Percentiles rank a stretch among this genome's conserved stretches.
phyloP scores from a whole-genome alignment of 1,140 invertebrate species.

The Bacillus rossius region DNA sequence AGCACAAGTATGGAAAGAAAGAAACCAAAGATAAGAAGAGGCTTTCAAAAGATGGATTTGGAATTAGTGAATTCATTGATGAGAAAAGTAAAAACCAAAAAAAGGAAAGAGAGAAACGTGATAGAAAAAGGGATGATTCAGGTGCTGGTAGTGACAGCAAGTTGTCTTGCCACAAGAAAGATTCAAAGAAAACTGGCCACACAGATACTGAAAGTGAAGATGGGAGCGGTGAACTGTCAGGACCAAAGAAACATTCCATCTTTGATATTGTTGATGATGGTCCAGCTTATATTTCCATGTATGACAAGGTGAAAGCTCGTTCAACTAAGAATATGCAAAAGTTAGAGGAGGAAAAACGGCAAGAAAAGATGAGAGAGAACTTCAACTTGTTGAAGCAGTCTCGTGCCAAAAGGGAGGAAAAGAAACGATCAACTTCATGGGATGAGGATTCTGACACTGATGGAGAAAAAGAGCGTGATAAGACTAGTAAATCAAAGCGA shows the following conservation, averaged over 20 bases:
- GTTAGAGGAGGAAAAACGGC: slow-evolving; percentile 80
- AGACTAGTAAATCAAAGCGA: slow-evolving; percentile 28
- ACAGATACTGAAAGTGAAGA: slow-evolving; percentile 47
- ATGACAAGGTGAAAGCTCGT: slow-evolving; percentile 95
- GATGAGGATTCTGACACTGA: slow-evolving; percentile 72
- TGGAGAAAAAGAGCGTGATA: slow-evolving; percentile 7
- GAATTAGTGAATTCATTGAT: slow-evolving; percentile 14
- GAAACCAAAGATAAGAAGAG: slow-evolving; percentile 21
- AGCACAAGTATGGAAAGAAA: slow-evolving; percentile 24
- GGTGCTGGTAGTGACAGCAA: slow-evolving; percentile 14
- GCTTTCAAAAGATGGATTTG: slow-evolving; percentile 19
- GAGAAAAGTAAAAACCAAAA: slow-evolving; percentile 3
- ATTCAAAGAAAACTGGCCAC: slow-evolving; percentile 25
- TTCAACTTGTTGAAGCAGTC: slow-evolving; percentile 85
- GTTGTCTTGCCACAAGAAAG: too few relatives aligned
- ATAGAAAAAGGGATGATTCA: slow-evolving; percentile 24
- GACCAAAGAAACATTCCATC: slow-evolving; percentile 83
- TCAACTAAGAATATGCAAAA: slow-evolving; percentile 91
- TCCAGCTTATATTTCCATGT: slow-evolving; percentile 94
- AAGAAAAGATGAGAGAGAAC: slow-evolving; percentile 82
- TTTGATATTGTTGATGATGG: slow-evolving; percentile 88
- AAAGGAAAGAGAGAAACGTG: slow-evolving; percentile 13
- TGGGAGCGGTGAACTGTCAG: slow-evolving; percentile 61
- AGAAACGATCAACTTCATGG: slow-evolving; percentile 81
- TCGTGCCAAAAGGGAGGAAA: slow-evolving; percentile 74